Percentiles rank a stretch among this genome's conserved stretches.
phyloP scores from a whole-genome alignment of 1,140 invertebrate genomes.

The Dysdera silvatica region DNA sequence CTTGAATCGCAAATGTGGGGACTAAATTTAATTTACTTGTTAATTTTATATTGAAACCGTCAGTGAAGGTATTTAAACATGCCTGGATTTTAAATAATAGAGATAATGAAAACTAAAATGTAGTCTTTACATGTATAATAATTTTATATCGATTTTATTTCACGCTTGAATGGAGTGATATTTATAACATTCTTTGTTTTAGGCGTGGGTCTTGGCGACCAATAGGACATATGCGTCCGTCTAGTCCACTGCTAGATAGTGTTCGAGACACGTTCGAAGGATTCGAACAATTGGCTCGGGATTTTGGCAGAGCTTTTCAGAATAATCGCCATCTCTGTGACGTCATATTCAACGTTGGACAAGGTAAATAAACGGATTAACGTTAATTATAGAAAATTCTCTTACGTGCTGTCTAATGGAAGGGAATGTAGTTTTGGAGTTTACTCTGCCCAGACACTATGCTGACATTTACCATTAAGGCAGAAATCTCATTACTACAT shows the following conservation, averaged over 20 bases:
- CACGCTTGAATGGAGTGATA: too few relatives aligned
- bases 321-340: slow-evolving; percentile 79
- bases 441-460: too few relatives aligned
- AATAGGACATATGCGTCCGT: slow-evolving; percentile 85
- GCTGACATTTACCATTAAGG: too few relatives aligned
- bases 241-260: slow-evolving; percentile 81
- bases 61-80: background rate
- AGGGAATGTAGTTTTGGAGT: too few relatives aligned
- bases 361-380: slow-evolving; percentile 75
- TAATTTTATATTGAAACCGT: too few relatives aligned
- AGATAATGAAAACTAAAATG: background rate
- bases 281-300: slow-evolving; percentile 85
- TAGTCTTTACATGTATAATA: background rate
- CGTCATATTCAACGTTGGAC: slow-evolving; percentile 80
- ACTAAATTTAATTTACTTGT: too few relatives aligned
- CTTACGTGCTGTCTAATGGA: too few relatives aligned
- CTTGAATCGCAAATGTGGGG: too few relatives aligned
- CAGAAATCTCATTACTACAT: too few relatives aligned
- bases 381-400: too few relatives aligned
- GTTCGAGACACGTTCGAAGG: slow-evolving; percentile 83
- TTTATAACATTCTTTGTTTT: too few relatives aligned
- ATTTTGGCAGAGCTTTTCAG: slow-evolving; percentile 74
- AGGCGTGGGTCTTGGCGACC: slow-evolving; percentile 82
- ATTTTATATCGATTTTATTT: background rate
- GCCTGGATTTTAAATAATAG: background rate